Percentiles rank a stretch among this genome's conserved stretches.
Conservation (phyloP, 2,113 vertebrate genomes). For the Malurus elegans region DNA sequence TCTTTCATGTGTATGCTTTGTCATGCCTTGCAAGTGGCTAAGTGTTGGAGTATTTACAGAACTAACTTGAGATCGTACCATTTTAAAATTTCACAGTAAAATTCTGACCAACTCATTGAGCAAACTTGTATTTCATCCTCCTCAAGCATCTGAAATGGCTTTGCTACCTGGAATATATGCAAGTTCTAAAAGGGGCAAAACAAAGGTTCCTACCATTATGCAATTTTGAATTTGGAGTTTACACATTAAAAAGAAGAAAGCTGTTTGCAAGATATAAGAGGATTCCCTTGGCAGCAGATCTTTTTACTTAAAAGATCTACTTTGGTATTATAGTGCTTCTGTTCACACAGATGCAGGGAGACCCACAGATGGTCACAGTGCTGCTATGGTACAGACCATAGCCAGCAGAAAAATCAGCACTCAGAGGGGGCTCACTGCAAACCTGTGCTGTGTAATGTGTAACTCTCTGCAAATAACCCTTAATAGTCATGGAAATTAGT, state of each 20-base stretch:
- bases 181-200: neutral
- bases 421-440: neutral
- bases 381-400: neutral
- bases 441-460: neutral
- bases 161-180: neutral
- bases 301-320: neutral
- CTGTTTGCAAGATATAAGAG: neutral
- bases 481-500: constrained; percentile 28
- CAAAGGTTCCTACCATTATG: neutral
- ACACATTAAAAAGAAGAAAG: neutral
- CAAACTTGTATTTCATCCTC: neutral
- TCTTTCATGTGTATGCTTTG: neutral
- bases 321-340: neutral
- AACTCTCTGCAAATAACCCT: constrained; percentile 17
- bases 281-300: neutral
- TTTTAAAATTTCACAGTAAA: neutral
- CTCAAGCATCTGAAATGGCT: neutral
- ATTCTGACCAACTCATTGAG: neutral
- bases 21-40: neutral
- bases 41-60: neutral
- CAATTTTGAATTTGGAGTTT: neutral
- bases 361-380: neutral
- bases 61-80: neutral
- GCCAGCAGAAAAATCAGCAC: neutral
- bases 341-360: neutral